Percentiles rank a stretch among this genome's conserved stretches.
phyloP scores from a whole-genome alignment of 2,113 vertebrate genomes.

The Raja brachyura region DNA sequence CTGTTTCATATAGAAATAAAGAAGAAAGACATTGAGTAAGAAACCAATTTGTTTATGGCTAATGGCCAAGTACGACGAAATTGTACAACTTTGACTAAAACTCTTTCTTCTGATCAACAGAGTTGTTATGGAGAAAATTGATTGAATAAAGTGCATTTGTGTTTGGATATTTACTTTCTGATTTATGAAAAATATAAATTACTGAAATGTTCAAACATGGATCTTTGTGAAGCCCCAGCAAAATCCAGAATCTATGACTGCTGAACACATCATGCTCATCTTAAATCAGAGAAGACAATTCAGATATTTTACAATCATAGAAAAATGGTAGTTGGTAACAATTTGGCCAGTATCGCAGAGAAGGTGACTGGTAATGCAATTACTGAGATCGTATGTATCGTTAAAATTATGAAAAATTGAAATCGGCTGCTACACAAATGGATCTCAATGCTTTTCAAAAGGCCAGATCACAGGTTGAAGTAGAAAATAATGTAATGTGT shows the following conservation, averaged over 20 bases:
- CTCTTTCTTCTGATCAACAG: neutral
- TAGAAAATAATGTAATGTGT: neutral
- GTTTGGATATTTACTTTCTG: neutral
- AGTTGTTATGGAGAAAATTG: neutral
- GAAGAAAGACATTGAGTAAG: neutral
- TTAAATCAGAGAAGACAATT: neutral
- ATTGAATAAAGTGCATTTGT: neutral
- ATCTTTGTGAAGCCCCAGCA: neutral
- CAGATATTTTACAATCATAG: no score
- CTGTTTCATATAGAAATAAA: neutral
- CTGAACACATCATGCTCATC: neutral
- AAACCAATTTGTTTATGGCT: neutral
- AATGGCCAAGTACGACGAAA: neutral
- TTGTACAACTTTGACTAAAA: neutral
- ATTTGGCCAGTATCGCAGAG: neutral
- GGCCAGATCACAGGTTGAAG: neutral
- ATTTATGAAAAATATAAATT: neutral
- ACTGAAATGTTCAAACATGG: neutral
- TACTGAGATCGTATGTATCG: neutral
- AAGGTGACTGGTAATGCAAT: neutral
- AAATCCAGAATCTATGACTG: neutral
- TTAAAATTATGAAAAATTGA: conserved; percentile 8
- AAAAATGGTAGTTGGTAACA: neutral
- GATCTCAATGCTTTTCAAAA: neutral
- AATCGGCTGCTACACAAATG: neutral